phyloP scores from a whole-genome alignment of 2,888 invertebrate genomes.

The Cataglyphis livida region DNA sequence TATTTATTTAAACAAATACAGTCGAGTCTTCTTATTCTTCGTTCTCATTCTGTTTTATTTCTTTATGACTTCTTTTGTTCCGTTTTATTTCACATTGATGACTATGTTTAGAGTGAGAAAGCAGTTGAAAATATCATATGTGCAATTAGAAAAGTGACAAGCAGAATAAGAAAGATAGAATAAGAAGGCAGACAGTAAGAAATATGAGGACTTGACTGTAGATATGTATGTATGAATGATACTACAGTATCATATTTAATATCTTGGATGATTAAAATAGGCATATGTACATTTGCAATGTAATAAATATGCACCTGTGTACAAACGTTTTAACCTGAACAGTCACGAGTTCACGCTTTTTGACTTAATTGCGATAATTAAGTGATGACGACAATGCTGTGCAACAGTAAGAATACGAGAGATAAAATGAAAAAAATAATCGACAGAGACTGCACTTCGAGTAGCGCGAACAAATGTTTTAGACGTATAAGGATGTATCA shows the following conservation, averaged over 20 bases:
- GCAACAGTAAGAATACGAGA: not conserved
- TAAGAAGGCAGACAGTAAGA: not conserved
- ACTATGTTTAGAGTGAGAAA: too few species aligned
- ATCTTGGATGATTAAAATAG: constrained; percentile 73
- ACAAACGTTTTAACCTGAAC: constrained; percentile 40
- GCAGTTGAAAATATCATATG: not conserved
- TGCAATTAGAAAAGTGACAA: not conserved
- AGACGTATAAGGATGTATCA: constrained; percentile 40
- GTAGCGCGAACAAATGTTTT: constrained; percentile 36
- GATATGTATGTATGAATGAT: constrained; percentile 64
- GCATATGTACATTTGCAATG: constrained; percentile 75
- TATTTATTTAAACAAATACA: constrained; percentile 69
- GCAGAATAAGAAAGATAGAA: not conserved
- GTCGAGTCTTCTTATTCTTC: constrained; percentile 1
- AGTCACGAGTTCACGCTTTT: constrained; percentile 27
- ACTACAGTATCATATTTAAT: constrained; percentile 74
- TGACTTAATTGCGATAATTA: constrained; percentile 30
- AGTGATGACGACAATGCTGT: not conserved
- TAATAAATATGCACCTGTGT: constrained; percentile 67
- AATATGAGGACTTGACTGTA: constrained; percentile 55
- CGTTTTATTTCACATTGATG: not conserved
- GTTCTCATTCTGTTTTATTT: not conserved
- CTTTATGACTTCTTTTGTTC: not conserved
- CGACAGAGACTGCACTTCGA: constrained; percentile 19
- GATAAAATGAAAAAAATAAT: not conserved